phyloP scores from a whole-genome alignment of 2,113 vertebrate species.

The Lophochroa leadbeateri region DNA sequence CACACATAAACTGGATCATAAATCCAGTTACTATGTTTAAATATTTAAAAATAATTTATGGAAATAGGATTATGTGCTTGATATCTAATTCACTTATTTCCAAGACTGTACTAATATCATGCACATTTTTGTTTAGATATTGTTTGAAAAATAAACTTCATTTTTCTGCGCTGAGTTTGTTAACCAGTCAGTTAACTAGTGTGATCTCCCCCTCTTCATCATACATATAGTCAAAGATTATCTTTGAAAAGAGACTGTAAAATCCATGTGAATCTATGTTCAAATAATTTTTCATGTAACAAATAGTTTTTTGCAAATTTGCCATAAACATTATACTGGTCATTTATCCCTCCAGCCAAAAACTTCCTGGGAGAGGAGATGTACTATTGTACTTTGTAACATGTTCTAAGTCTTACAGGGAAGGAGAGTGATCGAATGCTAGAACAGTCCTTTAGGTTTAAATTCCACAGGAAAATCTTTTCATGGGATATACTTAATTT shows the following conservation, averaged over 20 bases:
- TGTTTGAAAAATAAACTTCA: neutral
- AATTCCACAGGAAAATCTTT: neutral
- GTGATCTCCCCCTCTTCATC: fast-evolving
- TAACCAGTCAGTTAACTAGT: neutral
- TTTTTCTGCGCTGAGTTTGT: fast-evolving
- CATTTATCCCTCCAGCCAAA: neutral
- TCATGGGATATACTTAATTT: neutral
- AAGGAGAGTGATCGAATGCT: neutral
- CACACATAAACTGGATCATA: neutral
- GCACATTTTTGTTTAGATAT: neutral
- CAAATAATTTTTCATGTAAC: neutral
- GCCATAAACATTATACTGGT: fast-evolving
- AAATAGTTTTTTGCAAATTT: neutral
- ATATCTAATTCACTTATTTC: neutral
- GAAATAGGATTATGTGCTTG: neutral
- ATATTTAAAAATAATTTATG: neutral
- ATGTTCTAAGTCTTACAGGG: neutral
- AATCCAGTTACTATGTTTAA: neutral
- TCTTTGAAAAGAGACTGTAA: fast-evolving
- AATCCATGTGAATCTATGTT: neutral
- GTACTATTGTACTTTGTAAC: neutral
- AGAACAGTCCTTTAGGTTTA: neutral
- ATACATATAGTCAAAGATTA: neutral
- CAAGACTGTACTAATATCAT: too few species aligned
- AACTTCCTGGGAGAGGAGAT: neutral